Base-by-base conservation (phyloP, 2,888 invertebrate genomes). In the Diaperis boleti region DNA sequence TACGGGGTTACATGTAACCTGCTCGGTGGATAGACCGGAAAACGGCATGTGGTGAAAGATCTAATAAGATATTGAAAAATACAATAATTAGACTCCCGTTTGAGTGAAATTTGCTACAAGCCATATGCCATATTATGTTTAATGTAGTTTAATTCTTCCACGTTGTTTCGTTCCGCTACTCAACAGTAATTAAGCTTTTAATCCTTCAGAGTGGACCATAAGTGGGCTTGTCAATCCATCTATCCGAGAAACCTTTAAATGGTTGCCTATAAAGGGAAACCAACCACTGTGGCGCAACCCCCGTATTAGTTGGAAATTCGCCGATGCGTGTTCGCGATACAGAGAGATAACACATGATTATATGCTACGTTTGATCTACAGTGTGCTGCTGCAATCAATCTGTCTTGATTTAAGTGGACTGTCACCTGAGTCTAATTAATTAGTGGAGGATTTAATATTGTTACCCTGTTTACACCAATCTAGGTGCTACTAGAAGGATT, bases 141-240 rank as follows among this genome's bases (percentile, higher is more conserved):
- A n/a, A n/a, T n/a, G n/a, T n/a, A n/a, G n/a, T n/a, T n/a, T n/a
- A n/a, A n/a, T n/a, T n/a, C n/a, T n/a, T n/a, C n/a, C n/a, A n/a
- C n/a, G n/a, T n/a, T n/a, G n/a, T n/a, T n/a, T n/a, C n/a, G n/a
- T n/a, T n/a, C n/a, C n/a, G n/a, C n/a, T n/a, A n/a, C n/a, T n/a
- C n/a, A n/a, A n/a, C n/a, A n/a, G n/a, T n/a, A n/a, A n/a, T n/a
- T n/a, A n/a, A n/a, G n/a, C 59, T 33, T 42, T 52, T 52, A 60
- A 60, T 60, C 52, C 52, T 42, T 60, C 59, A 60, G 33, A 33
- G 44, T 31, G 52, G 22, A 15, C 45, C 14, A 61, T 54, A 61
- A 61, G 54, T 54, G 61, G 61, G 37, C 45, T 54, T 61, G 61
- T 61, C 45, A 55, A 61, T 61, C 61, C 45, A 61, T 54, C 55